Conservation (phyloP, 2,888 invertebrate genomes). For the Volucella zonaria region DNA sequence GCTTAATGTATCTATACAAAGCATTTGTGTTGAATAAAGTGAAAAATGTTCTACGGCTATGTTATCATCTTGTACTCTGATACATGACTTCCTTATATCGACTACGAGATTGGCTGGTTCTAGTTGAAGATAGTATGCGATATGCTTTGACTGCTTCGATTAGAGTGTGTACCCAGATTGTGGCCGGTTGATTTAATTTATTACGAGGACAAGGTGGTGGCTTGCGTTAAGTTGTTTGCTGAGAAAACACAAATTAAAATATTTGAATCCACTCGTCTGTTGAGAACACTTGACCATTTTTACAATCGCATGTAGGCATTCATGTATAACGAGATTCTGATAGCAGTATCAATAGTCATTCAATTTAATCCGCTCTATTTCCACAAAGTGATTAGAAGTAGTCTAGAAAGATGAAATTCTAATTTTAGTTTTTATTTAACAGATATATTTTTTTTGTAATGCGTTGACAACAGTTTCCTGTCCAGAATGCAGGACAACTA, state of each 20-base stretch:
- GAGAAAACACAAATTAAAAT: neutral
- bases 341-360: no score
- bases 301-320: no score
- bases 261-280: neutral
- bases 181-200: neutral
- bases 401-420: no score
- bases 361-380: no score
- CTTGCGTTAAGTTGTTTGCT: neutral
- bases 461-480: no score
- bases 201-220: neutral
- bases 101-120: neutral
- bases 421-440: no score
- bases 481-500: no score
- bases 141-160: slow-evolving; percentile 11
- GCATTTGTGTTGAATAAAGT: neutral
- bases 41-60: slow-evolving; percentile 13
- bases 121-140: neutral
- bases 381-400: no score
- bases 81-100: neutral
- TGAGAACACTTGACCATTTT: no score
- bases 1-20: neutral
- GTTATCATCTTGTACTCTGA: slow-evolving; percentile 12
- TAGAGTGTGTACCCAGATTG: slow-evolving; percentile 6
- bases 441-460: no score
- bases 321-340: no score